A percentile compares a stretch with the other conserved stretches of the same genome.
Conservation (phyloP, 2,888 invertebrate species). For the Lomographa bimaculata region DNA sequence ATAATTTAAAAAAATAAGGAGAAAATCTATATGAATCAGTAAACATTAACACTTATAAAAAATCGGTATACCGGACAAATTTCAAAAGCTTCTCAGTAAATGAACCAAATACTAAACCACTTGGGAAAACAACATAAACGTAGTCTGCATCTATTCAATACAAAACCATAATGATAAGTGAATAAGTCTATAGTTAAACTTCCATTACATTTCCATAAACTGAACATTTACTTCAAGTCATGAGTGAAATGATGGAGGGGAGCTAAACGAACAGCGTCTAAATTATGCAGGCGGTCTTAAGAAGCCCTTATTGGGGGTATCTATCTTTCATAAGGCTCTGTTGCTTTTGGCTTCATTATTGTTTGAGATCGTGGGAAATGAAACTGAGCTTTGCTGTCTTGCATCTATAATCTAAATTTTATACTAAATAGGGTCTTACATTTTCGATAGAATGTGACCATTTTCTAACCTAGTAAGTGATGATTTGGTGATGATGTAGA, state of each 20-base stretch:
- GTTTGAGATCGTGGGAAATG: constrained; percentile 1
- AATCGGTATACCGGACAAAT: too few species aligned
- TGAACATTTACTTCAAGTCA: constrained; percentile 68
- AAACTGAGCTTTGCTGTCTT: constrained; percentile 1
- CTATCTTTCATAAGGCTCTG: constrained; percentile 24
- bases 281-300: constrained; percentile 24
- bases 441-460: too few species aligned
- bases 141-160: too few species aligned
- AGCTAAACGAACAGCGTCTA: constrained; percentile 7
- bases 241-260: constrained; percentile 36
- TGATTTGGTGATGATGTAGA: too few species aligned
- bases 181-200: constrained; percentile 82
- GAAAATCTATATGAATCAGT: too few species aligned
- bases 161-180: constrained; percentile 67
- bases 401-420: background rate
- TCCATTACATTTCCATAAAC: constrained; percentile 81
- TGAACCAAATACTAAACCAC: too few species aligned
- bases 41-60: too few species aligned
- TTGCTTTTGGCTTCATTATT: constrained; percentile 18
- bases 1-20: too few species aligned
- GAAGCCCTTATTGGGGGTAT: constrained; percentile 23
- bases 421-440: too few species aligned
- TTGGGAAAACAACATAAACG: too few species aligned
- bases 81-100: too few species aligned
- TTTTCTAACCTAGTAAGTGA: too few species aligned